Evolutionary conservation across 1,140 invertebrate species (phyloP).

Genomic region (Cherax quadricarinatus): DNA sequence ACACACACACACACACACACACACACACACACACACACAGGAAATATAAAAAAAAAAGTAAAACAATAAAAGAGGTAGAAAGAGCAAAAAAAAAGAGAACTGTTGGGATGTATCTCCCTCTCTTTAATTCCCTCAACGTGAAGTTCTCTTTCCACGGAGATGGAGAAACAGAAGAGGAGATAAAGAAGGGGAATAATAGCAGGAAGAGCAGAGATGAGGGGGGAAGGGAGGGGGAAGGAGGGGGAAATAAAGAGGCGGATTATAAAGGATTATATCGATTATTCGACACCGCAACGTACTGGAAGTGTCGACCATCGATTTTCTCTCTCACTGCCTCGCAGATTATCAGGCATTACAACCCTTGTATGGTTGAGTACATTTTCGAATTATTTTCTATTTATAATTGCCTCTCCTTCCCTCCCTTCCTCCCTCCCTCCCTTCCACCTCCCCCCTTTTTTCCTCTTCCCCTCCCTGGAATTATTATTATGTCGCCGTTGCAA

Average conservation of each 20-base stretch:
- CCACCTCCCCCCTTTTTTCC: background rate
- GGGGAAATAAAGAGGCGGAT: background rate
- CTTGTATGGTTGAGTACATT: conserved; percentile 2
- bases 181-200: conserved; percentile 53
- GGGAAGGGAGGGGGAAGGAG: background rate
- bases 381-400: background rate
- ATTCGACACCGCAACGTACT: conserved; percentile 46
- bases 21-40: background rate
- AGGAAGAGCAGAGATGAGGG: background rate
- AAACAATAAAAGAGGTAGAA: too few species aligned
- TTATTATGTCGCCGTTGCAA: background rate
- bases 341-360: background rate
- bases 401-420: background rate
- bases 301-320: conserved; percentile 55
- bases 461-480: background rate
- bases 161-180: conserved; percentile 57
- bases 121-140: background rate
- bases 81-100: background rate
- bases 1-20: background rate
- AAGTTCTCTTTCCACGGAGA: conserved; percentile 55
- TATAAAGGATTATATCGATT: conserved; percentile 49
- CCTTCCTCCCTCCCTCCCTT: background rate
- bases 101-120: background rate
- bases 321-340: background rate
- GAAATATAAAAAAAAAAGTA: too few species aligned